Evolutionary conservation across 2,113 vertebrate species (phyloP).

Genomic region (Platysternon megacephalum): DNA sequence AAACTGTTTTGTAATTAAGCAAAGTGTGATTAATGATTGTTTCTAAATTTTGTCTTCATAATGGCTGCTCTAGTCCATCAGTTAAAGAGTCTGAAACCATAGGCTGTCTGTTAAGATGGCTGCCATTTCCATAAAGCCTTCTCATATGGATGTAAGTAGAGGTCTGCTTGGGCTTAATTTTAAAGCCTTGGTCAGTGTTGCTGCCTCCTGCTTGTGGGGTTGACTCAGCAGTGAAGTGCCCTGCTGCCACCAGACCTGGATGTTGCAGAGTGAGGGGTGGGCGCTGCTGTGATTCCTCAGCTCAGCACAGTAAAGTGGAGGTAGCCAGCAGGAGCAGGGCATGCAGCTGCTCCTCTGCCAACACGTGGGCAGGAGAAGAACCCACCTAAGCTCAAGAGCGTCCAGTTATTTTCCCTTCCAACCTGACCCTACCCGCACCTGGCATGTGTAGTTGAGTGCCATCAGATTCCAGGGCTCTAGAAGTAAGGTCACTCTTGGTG

Average conservation of each 20-base stretch:
- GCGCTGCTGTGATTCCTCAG: neutral
- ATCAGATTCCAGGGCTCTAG: neutral
- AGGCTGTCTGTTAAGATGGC: neutral
- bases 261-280: neutral
- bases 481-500: neutral
- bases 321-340: neutral
- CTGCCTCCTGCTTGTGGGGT: neutral
- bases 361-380: neutral
- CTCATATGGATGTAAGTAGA: neutral
- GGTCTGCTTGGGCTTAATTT: no score
- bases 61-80: neutral
- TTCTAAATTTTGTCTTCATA: neutral
- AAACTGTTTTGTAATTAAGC: conserved; percentile 9
- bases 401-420: neutral
- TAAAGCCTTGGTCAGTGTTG: neutral
- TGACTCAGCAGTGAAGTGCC: neutral
- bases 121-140: neutral
- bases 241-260: neutral
- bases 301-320: neutral
- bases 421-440: neutral
- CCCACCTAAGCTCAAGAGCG: neutral
- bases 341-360: neutral
- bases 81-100: neutral
- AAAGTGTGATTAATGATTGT: neutral
- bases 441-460: neutral